These are phyloP conservation scores for Druceiella hillmani DNA, from an alignment of 2,888 invertebrate genomes.

Conservation along the genomic window DNA sequence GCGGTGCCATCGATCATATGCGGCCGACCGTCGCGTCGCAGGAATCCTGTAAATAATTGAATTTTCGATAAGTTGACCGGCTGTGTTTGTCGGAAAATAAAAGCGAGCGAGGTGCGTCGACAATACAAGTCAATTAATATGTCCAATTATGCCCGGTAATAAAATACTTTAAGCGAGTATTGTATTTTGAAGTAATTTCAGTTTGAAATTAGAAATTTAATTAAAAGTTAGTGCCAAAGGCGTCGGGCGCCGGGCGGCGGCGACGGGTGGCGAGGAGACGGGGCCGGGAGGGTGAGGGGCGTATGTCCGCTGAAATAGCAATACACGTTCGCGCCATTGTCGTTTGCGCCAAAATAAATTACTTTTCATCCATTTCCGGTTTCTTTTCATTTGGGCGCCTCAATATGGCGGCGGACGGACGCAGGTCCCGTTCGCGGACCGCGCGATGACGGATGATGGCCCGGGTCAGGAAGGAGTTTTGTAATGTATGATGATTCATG, in stretches of 20 bases:
- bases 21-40: too few species aligned
- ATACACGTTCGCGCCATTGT: constrained; percentile 27
- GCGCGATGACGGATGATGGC: too few species aligned
- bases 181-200: constrained; percentile 36
- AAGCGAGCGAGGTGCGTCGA: too few species aligned
- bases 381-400: constrained; percentile 42
- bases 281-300: constrained; percentile 7
- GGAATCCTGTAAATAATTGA: too few species aligned
- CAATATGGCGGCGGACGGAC: constrained; percentile 37
- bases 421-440: constrained; percentile 39
- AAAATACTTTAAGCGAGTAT: too few species aligned
- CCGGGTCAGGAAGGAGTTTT: too few species aligned
- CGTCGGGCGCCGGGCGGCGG: constrained; percentile 12
- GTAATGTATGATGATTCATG: too few species aligned
- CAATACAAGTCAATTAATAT: too few species aligned
- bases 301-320: constrained; percentile 18
- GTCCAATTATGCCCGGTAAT: too few species aligned
- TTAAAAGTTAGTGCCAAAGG: constrained; percentile 26
- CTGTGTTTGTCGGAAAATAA: too few species aligned
- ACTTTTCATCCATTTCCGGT: constrained; percentile 41
- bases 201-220: constrained; percentile 34
- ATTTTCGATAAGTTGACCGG: too few species aligned
- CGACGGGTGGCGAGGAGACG: constrained; percentile 10
- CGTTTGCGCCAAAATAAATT: constrained; percentile 37
- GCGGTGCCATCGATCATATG: too few species aligned